These are phyloP conservation scores for Trilocha varians DNA, from an alignment of 2,888 invertebrate species.

Conservation along the genomic window DNA sequence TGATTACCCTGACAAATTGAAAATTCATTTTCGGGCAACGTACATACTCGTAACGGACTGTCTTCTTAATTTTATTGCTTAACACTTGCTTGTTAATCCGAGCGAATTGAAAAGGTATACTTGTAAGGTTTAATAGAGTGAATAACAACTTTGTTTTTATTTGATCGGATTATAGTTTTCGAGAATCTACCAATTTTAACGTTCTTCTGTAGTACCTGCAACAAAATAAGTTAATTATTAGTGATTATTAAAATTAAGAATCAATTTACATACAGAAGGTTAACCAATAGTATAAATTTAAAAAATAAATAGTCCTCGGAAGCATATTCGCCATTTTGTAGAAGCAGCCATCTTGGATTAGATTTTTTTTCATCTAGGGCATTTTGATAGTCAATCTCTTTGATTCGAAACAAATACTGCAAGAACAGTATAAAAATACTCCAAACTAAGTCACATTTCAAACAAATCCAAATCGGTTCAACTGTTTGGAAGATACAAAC, in stretches of 20 bases:
- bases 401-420: too few species aligned
- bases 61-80: neutral
- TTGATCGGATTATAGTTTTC: conserved; percentile 7
- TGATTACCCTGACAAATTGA: neutral
- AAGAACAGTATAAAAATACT: too few species aligned
- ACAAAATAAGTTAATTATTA: neutral
- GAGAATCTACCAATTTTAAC: conserved; percentile 3
- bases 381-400: too few species aligned
- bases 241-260: neutral
- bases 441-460: too few species aligned
- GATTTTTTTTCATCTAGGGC: too few species aligned
- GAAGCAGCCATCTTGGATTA: too few species aligned
- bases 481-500: too few species aligned
- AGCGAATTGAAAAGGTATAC: neutral
- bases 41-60: neutral
- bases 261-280: too few species aligned
- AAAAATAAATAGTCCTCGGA: too few species aligned
- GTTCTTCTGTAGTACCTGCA: neutral
- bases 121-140: neutral
- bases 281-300: too few species aligned
- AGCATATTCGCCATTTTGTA: too few species aligned
- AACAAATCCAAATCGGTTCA: too few species aligned
- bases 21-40: neutral
- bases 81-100: neutral
- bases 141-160: neutral